These are phyloP conservation scores for Mermis nigrescens DNA, from an alignment of 2,888 invertebrate genomes.

Conservation along the genomic window DNA sequence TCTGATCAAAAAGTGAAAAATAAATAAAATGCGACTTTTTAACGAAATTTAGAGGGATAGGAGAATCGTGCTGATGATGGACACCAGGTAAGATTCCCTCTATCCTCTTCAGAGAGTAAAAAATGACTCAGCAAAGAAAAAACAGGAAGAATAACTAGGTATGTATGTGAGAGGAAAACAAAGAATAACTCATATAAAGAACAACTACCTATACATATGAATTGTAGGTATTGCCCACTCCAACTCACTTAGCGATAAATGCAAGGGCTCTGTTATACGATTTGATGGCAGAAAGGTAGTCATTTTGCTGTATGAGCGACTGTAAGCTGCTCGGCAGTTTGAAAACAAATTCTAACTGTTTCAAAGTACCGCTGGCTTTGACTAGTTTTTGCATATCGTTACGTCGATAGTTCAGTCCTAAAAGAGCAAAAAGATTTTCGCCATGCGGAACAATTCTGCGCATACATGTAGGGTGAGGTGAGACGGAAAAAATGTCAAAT, in stretches of 20 bases:
- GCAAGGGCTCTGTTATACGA: not conserved
- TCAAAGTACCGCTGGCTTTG: conserved; percentile 5
- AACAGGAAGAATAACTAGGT: too few species aligned
- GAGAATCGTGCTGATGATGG: too few species aligned
- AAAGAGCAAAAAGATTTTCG: too few species aligned
- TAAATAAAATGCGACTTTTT: too few species aligned
- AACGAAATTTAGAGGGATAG: too few species aligned
- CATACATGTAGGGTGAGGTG: too few species aligned
- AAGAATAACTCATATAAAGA: not conserved
- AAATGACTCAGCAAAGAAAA: too few species aligned
- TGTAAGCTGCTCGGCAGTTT: conserved; percentile 1
- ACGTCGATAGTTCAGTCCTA: conserved; percentile 1
- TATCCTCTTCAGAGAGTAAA: too few species aligned
- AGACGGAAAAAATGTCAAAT: too few species aligned
- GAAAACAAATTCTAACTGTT: conserved; percentile 5
- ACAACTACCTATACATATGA: not conserved
- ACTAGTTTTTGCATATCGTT: conserved; percentile 4
- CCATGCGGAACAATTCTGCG: too few species aligned
- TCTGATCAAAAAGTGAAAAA: too few species aligned
- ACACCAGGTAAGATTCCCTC: too few species aligned
- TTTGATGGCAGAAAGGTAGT: not conserved
- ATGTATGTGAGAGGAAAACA: not conserved
- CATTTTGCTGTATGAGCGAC: conserved; percentile 2
- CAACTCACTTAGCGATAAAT: not conserved
- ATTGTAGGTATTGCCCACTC: not conserved